phyloP scores from a whole-genome alignment of 2,888 invertebrate genomes.

The Amiota mariae region DNA sequence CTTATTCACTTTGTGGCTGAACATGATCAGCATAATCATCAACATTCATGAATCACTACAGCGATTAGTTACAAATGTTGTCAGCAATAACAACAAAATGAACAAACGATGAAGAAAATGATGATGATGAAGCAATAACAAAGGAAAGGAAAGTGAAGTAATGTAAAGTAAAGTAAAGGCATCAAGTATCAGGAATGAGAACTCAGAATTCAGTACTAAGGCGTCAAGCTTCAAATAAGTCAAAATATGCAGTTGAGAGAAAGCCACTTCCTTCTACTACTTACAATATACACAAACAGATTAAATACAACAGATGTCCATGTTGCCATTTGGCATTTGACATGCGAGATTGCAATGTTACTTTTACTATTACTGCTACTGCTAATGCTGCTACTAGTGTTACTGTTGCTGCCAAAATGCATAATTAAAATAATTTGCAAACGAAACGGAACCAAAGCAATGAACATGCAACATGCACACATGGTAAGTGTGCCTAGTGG shows the following conservation, averaged over 20 bases:
- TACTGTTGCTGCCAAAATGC: slow-evolving; percentile 45
- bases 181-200: too few relatives aligned
- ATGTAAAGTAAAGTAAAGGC: too few relatives aligned
- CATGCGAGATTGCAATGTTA: not conserved
- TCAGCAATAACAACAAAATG: not conserved
- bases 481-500: slow-evolving; percentile 9
- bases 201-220: too few relatives aligned
- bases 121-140: too few relatives aligned
- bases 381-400: not conserved
- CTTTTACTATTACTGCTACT: too few relatives aligned
- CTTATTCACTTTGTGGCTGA: slow-evolving; percentile 2
- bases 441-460: slow-evolving; percentile 48
- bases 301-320: slow-evolving; percentile 28
- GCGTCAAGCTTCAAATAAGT: too few relatives aligned
- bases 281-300: not conserved
- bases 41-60: slow-evolving; percentile 59
- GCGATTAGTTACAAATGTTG: slow-evolving; percentile 56
- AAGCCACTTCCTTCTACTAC: not conserved
- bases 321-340: not conserved
- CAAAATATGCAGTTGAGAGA: not conserved
- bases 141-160: too few relatives aligned
- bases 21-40: slow-evolving; percentile 60
- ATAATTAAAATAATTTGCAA: slow-evolving; percentile 57
- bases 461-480: slow-evolving; percentile 46
- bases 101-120: not conserved